Base-by-base conservation (phyloP, 2,113 vertebrate species). In the Mesoclemmys tuberculata region DNA sequence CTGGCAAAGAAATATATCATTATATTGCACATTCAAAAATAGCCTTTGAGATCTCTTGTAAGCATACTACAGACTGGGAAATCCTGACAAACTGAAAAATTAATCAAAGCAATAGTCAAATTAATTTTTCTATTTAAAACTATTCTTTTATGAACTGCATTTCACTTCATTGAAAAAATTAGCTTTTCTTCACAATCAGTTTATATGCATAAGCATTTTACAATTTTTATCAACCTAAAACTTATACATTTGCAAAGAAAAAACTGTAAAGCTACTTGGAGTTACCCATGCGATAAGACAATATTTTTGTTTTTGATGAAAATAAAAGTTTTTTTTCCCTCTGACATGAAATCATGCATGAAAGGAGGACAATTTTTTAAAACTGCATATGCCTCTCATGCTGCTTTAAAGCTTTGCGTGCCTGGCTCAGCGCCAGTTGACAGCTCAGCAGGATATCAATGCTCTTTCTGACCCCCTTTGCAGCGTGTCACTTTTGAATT, bases 361-460 rank as follows among this genome's bases (percentile, higher is more conserved):
- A 98, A 98, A 94, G 95, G 95, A 97, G 95, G 96, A 97, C 97
- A 98, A 35, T 97, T 98, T 98, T 97, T 97, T 95, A 91, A 81
- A 98, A 98, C 97, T 98, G 98, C 98, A 98, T 98, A 98, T 98
- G 98, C 98, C 98, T 98, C 98, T 98, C 98, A 98, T 98, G 98
- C 98, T 97, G 93, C 96, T 97, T 95, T 96, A 98, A 98, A 97
- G 97, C 98, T 96, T 99, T 99, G 99, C 98, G 98, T 99, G 99
- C 97, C 98, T 99, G 99, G 99, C 99, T 98, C 97, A 51, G 97
- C 56, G 99, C 99, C 99, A 99, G 98, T 96, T 99, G 98, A 98
- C 98, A 99, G 98, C 99, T 99, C 99, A 99, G 99, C 98, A 99
- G 99, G 99, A 99, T 98, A 98, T 98, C 98, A 98, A 97, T 98